Evolutionary conservation across 2,888 invertebrate genomes (phyloP).

Genomic region (Aleiodes alternator): DNA sequence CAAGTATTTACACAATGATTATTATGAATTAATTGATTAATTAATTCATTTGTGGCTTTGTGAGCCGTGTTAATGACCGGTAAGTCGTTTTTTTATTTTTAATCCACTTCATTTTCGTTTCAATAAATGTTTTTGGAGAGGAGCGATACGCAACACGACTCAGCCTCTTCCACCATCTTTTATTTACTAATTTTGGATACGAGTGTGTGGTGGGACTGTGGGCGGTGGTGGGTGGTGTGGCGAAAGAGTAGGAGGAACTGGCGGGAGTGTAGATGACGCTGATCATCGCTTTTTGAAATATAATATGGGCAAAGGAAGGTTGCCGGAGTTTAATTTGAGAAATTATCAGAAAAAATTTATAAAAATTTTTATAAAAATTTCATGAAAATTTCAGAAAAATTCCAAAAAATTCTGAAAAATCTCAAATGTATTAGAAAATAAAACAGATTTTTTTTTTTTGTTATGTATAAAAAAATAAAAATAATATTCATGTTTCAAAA

Average conservation of each 20-base stretch:
- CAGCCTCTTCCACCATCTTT: conserved; percentile 70
- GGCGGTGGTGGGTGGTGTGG: conserved; percentile 29
- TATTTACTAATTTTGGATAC: conserved; percentile 75
- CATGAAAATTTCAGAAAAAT: too few relatives aligned
- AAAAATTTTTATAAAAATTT: too few relatives aligned
- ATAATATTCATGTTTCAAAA: too few relatives aligned
- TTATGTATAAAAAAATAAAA: too few relatives aligned
- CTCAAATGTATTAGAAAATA: too few relatives aligned
- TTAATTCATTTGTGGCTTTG: conserved; percentile 54
- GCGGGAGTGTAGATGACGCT: conserved; percentile 5
- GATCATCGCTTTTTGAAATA: background rate
- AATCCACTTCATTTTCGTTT: conserved; percentile 69
- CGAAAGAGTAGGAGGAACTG: conserved; percentile 33
- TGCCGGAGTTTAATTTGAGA: too few relatives aligned
- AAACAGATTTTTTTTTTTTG: too few relatives aligned
- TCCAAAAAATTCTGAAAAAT: too few relatives aligned
- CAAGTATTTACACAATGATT: conserved; percentile 58
- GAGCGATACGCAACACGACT: conserved; percentile 68
- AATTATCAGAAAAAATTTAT: too few relatives aligned
- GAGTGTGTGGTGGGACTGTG: conserved; percentile 23
- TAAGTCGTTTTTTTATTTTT: conserved; percentile 56
- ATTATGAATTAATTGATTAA: conserved; percentile 40
- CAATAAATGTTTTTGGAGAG: conserved; percentile 51
- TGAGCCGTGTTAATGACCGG: conserved; percentile 50
- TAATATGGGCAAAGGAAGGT: too few relatives aligned